phyloP scores from a whole-genome alignment of 2,113 vertebrate species.

The Eonycteris spelaea region DNA sequence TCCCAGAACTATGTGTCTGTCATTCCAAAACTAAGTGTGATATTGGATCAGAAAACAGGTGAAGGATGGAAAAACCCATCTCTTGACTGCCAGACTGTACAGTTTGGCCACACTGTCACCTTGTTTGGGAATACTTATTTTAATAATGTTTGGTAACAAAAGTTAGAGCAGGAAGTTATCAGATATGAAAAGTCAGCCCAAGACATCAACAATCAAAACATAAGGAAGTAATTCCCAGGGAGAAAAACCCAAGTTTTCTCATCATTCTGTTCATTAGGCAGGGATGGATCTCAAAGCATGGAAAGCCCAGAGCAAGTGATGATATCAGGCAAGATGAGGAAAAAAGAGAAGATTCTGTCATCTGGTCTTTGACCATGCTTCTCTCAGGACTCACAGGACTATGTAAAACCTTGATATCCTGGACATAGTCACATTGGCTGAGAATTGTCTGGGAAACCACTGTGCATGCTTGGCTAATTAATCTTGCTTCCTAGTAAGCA shows the following conservation, averaged over 20 bases:
- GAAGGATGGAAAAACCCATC: neutral
- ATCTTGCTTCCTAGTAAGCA: neutral
- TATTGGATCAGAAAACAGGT: neutral
- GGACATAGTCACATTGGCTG: neutral
- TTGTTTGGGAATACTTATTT: neutral
- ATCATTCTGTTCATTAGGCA: neutral
- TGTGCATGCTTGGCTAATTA: neutral
- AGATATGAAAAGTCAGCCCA: conserved; percentile 5
- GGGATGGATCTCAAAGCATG: neutral
- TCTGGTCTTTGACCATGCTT: neutral
- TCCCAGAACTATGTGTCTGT: neutral
- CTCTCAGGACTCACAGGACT: neutral
- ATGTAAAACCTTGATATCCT: neutral
- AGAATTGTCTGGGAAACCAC: neutral
- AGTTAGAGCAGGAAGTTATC: neutral
- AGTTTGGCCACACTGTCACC: neutral
- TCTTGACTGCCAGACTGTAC: neutral
- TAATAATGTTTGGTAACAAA: neutral
- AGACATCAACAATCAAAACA: neutral
- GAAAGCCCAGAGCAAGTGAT: neutral
- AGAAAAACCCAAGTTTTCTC: neutral
- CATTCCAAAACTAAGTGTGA: neutral
- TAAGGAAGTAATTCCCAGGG: neutral
- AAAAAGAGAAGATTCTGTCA: neutral
- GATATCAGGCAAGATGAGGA: neutral